These are phyloP conservation scores for Hyposoter didymator DNA, from an alignment of 2,888 invertebrate species.

Conservation along the genomic window DNA sequence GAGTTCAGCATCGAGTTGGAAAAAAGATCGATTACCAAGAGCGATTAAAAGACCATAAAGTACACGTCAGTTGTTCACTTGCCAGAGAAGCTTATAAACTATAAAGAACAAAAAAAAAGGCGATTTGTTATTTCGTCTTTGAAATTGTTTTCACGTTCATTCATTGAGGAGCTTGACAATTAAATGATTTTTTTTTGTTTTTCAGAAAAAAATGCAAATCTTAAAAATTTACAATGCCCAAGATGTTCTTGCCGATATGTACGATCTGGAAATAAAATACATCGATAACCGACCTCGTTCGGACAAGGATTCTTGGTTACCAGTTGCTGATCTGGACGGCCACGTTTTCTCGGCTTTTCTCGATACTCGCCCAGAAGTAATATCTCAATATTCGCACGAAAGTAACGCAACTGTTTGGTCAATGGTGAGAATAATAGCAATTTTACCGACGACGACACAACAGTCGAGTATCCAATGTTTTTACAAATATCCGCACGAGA, in stretches of 20 bases:
- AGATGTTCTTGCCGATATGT: slow-evolving; percentile 47
- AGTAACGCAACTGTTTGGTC: slow-evolving; percentile 60
- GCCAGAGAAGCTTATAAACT: not conserved
- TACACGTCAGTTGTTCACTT: not conserved
- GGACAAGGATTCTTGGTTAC: slow-evolving; percentile 64
- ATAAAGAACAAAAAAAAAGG: not conserved
- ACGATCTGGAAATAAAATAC: slow-evolving; percentile 65
- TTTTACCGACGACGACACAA: slow-evolving; percentile 64
- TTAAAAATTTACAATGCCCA: slow-evolving; percentile 60
- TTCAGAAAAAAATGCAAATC: slow-evolving; percentile 57
- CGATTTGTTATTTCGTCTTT: not conserved
- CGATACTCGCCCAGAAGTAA: slow-evolving; percentile 81
- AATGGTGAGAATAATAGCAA: slow-evolving; percentile 69
- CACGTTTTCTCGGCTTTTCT: slow-evolving; percentile 84
- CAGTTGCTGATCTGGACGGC: slow-evolving; percentile 61
- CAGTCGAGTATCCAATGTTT: slow-evolving; percentile 59
- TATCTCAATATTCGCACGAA: slow-evolving; percentile 58
- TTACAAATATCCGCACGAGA: slow-evolving; percentile 69
- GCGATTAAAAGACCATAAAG: not conserved
- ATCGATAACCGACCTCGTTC: slow-evolving; percentile 44
- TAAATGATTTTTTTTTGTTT: slow-evolving; percentile 2
- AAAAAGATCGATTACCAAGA: not conserved
- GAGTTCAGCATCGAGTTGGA: not conserved
- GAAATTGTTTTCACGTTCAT: not conserved
- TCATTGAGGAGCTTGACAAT: too few relatives aligned